These are phyloP conservation scores for Homarus americanus DNA, from an alignment of 1,140 invertebrate genomes.

Conservation along the genomic window DNA sequence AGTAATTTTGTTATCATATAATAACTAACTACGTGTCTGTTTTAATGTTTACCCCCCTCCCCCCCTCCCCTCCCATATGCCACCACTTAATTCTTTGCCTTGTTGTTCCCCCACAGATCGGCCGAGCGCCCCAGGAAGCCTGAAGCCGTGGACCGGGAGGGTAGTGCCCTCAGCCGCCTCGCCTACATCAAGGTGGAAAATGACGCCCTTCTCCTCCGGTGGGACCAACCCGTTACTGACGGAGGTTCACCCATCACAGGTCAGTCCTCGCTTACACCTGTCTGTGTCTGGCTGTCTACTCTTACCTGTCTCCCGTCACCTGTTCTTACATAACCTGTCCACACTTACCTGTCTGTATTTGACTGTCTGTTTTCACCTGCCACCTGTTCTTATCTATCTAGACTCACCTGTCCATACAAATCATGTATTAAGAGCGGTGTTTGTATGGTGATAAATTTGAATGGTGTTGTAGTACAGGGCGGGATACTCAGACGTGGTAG, in stretches of 20 bases:
- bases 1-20: too few species aligned
- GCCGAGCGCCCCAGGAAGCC: constrained; percentile 85
- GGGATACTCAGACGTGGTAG: too few species aligned
- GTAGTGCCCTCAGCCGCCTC: constrained; percentile 69
- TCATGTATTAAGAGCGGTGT: too few species aligned
- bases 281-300: neutral
- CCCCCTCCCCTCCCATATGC: too few species aligned
- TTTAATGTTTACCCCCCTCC: too few species aligned
- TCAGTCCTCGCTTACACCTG: constrained; percentile 53
- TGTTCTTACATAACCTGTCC: too few species aligned
- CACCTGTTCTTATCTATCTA: too few species aligned
- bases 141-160: constrained; percentile 73
- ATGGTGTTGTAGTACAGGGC: too few species aligned
- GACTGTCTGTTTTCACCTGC: neutral
- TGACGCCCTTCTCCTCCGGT: constrained; percentile 89
- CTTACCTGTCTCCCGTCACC: neutral
- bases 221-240: constrained; percentile 89
- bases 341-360: neutral
- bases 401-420: too few species aligned
- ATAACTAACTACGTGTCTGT: too few species aligned
- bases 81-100: neutral
- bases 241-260: constrained; percentile 93
- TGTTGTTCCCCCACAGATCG: constrained; percentile 82
- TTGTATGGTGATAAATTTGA: too few species aligned
- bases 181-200: constrained; percentile 83